Conservation (phyloP, 2,797 vertebrate species). For the Cyclopterus lumpus region DNA sequence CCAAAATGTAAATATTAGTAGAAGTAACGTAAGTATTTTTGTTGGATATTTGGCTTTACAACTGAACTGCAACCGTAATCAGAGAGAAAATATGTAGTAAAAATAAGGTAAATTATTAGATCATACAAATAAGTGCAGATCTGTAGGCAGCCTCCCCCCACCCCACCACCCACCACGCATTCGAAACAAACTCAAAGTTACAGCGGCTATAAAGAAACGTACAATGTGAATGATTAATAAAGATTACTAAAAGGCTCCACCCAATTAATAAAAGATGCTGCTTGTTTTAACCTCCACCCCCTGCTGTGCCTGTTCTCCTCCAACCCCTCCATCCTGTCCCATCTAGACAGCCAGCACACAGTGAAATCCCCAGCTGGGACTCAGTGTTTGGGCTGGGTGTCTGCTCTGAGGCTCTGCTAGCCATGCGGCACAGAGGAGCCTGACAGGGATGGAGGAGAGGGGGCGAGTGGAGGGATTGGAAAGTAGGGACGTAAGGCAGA, state of each 20-base stretch:
- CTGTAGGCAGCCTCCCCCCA: neutral
- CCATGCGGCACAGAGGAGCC: slow-evolving; percentile 48
- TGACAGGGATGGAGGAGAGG: neutral
- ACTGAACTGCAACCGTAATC: neutral
- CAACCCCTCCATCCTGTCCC: slow-evolving; percentile 19
- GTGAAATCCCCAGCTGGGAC: slow-evolving; percentile 60
- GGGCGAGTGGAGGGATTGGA: neutral
- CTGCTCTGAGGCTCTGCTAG: slow-evolving; percentile 41
- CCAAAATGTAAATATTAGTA: no score
- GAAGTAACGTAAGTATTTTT: neutral
- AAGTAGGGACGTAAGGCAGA: neutral
- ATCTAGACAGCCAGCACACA: slow-evolving; percentile 39
- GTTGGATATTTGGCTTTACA: neutral
- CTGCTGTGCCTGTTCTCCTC: slow-evolving; percentile 18
- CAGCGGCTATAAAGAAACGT: slow-evolving; percentile 58
- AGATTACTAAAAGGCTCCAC: slow-evolving; percentile 60
- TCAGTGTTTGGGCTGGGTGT: slow-evolving; percentile 52
- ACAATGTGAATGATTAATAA: slow-evolving; percentile 73
- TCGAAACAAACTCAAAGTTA: slow-evolving; percentile 49
- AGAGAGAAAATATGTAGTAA: neutral
- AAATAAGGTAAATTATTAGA: neutral
- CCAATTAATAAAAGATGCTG: slow-evolving; percentile 76
- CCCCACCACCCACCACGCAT: neutral
- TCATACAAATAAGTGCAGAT: neutral
- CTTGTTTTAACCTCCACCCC: slow-evolving; percentile 66